These are phyloP conservation scores for Hyles lineata DNA, from an alignment of 2,888 invertebrate genomes.

Conservation along the genomic window DNA sequence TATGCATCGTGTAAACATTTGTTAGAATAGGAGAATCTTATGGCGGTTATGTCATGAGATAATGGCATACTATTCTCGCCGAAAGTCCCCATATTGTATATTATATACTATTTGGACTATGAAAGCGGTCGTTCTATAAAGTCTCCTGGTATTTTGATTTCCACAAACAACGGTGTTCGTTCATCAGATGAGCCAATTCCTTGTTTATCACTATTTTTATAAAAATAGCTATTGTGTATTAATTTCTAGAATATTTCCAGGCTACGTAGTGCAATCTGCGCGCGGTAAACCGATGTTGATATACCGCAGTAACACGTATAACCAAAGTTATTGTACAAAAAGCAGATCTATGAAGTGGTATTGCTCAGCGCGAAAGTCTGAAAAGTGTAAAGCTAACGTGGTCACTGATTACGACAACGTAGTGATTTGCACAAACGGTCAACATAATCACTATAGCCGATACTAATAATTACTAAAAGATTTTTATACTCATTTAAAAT, in stretches of 20 bases:
- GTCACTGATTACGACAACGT: not conserved
- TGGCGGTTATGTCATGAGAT: too few species aligned
- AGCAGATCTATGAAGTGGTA: not conserved
- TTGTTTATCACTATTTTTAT: not conserved
- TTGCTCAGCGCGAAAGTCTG: not conserved
- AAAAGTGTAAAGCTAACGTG: not conserved
- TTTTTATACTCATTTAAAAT: not conserved
- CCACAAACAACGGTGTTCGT: not conserved
- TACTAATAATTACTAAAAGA: not conserved
- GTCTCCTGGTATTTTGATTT: too few species aligned
- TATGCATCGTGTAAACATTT: too few species aligned
- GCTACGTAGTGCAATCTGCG: not conserved
- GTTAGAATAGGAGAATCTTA: too few species aligned
- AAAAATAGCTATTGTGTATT: not conserved
- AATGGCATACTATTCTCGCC: too few species aligned
- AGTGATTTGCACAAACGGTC: not conserved
- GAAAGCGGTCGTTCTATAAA: too few species aligned
- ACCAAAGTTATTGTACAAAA: not conserved
- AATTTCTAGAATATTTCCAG: not conserved
- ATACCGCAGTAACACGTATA: not conserved
- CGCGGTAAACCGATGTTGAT: not conserved
- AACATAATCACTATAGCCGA: not conserved
- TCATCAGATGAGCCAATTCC: not conserved
- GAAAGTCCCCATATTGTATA: too few species aligned
- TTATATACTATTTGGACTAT: too few species aligned